These are phyloP conservation scores for Drosophila hydei DNA, from an alignment of 1,140 invertebrate species.

Conservation along the genomic window DNA sequence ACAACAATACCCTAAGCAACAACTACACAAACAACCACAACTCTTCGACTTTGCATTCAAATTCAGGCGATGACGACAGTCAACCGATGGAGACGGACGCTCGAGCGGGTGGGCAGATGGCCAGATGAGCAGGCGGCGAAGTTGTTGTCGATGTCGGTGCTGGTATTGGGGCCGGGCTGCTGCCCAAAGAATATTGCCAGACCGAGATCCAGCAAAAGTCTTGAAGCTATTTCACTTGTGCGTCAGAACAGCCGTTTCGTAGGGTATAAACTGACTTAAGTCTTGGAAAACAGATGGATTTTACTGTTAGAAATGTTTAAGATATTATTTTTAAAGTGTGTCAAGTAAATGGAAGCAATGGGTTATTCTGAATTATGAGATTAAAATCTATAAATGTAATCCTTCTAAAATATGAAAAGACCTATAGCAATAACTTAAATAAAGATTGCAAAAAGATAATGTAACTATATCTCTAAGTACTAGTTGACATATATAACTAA, in stretches of 20 bases:
- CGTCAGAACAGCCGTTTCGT: conserved; percentile 36
- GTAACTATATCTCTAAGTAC: too few relatives aligned
- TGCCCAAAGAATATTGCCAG: conserved; percentile 42
- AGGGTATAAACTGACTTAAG: neutral
- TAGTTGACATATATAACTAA: neutral
- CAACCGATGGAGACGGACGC: conserved; percentile 29
- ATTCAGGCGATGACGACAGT: conserved; percentile 73
- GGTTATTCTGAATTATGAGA: too few relatives aligned
- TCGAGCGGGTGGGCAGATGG: neutral
- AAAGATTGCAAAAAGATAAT: too few relatives aligned
- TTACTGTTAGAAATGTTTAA: neutral
- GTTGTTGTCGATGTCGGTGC: conserved; percentile 28
- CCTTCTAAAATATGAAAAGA: too few relatives aligned
- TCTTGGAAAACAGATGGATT: neutral
- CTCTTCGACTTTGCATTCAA: conserved; percentile 63
- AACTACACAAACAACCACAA: conserved; percentile 10
- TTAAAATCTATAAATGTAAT: too few relatives aligned
- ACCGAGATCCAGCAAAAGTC: conserved; percentile 38
- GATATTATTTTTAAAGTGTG: neutral
- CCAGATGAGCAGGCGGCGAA: neutral
- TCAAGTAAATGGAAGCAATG: neutral
- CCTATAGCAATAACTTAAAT: too few relatives aligned
- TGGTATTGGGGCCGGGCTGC: conserved; percentile 1
- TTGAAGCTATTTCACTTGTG: conserved; percentile 59
- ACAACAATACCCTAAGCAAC: conserved; percentile 14